Base-by-base conservation (phyloP, 2,113 vertebrate species). In the Ursus arctos region DNA sequence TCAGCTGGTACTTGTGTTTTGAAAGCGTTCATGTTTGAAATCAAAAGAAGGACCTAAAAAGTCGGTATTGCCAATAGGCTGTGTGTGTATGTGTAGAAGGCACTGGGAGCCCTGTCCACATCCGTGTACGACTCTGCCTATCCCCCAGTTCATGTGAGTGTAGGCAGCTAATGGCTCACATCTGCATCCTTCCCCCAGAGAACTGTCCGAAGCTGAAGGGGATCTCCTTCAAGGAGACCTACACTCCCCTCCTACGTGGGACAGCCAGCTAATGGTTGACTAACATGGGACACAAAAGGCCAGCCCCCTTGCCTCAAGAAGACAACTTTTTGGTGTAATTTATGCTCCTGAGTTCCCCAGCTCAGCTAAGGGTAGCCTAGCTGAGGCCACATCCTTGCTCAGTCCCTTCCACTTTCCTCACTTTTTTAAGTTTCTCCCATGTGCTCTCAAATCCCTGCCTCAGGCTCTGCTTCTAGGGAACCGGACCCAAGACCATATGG, bases 381-480 rank as follows among this genome's bases (percentile, higher is more conserved):
- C 59, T 12, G 16, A 88, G 63, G 51, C 40, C 71, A 85, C 59
- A 87, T 57, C 55, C 69, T 63, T 14, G 47, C 24, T 21, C 21
- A 63, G 79, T 0, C 16, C 18, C 7, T 6, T 49, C 13, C 26
- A 14, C 63, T 81, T 80, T 49, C 43, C 63, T 55, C 19, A 2
- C 57, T n/a, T 83, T 43, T 40, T 88, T 21, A 55, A 15, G 8
- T 33, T 79, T 87, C 33, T 81, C 74, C 65, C 33, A 67, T 1
- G 3, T 28, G 21, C 13, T 79, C 1, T 82, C 33, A 63, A 87
- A 53, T 40, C 21, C 65, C 13, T n/a, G 4, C 31, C 84, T 83
- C 40, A 36, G 51, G 43, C 59, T 77, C 69, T 85, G 71, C n/a
- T 94, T 47, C 82, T 40, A 26, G 88, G 43, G 16, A 83, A 72